Base-by-base conservation (phyloP, 2,113 vertebrate genomes). In the Chionis minor region DNA sequence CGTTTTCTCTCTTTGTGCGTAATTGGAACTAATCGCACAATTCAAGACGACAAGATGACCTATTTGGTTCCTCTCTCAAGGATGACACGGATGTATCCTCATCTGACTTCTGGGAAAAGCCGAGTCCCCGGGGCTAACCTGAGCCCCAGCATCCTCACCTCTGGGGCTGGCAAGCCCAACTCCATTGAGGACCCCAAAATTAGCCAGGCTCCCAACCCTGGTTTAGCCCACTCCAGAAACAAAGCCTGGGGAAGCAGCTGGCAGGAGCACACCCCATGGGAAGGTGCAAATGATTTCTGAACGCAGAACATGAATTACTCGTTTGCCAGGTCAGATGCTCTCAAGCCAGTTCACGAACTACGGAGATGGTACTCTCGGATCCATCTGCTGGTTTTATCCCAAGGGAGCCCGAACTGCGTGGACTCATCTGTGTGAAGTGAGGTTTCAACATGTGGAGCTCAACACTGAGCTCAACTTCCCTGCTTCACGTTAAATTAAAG, bases 71-170 rank as follows among this genome's bases (percentile, higher is more conserved):
- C 67, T 78, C 35, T 81, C 72, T 78, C 77, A 24, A 47, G 77
- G 59, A 66, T 33, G 59, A 52, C 5, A 49, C 1, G 22, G 77
- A 18, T 19, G 13, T 38, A 80, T 89, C 27, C 87, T 92, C 59
- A 66, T 8, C 38, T 44, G 69, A 81, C 51, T 40, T 26, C 35
- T 33, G 28, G n/a, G 84, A 91, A 73, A 92, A 77, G 72, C 44
- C 0, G 0, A 61, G 54, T 44, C n/a, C 23, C 58, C 0, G 0
- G 24, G 51, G 30, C 38, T 23, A 85, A 32, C 49, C 14, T 70
- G 45, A 61, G 67, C 51, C 56, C 0, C 0, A 33, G 20, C 42
- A 63, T 16, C 33, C 55, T 79, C 0, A 0, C 33, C 80, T 33
- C 30, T 2, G 1, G 71, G 38, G 35, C 44, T 58, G 4, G 1